A percentile compares a stretch with the other conserved stretches of the same genome.
phyloP scores from a whole-genome alignment of 92 coral and sea anemone species.

The Epizoanthus illoricatus region DNA sequence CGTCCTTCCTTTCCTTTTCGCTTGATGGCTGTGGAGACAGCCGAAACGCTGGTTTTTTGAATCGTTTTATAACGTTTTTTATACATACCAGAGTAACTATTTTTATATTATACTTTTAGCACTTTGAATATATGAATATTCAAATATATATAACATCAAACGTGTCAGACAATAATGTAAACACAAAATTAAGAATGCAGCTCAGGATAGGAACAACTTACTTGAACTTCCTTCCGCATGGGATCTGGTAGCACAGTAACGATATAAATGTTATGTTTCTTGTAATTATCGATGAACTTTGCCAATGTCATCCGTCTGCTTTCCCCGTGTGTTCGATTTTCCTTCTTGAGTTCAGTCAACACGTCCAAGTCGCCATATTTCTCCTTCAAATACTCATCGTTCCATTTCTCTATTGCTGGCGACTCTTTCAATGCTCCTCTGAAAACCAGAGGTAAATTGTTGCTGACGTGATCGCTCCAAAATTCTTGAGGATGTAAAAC shows the following conservation, averaged over 20 bases:
- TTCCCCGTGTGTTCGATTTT: slow-evolving; percentile 81
- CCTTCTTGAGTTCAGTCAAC: slow-evolving; percentile 82
- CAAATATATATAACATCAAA: not conserved
- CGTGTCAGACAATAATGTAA: too few relatives aligned
- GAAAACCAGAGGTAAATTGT: slow-evolving; percentile 80
- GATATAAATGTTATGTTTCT: slow-evolving; percentile 74
- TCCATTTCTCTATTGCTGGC: slow-evolving; percentile 82
- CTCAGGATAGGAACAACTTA: slow-evolving; percentile 19
- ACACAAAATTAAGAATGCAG: not conserved
- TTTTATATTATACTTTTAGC: not conserved
- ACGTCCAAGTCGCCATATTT: slow-evolving; percentile 92
- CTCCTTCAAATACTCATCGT: slow-evolving; percentile 71
- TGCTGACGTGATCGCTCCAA: slow-evolving; percentile 84
- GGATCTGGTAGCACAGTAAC: slow-evolving; percentile 98
- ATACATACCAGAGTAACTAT: not conserved
- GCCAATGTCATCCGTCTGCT: slow-evolving; percentile 65
- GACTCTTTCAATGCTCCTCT: slow-evolving; percentile 79
- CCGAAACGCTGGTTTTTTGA: too few relatives aligned
- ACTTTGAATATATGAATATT: not conserved
- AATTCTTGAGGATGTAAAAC: slow-evolving; percentile 84
- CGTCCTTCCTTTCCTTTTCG: too few relatives aligned
- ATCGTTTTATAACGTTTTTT: too few relatives aligned
- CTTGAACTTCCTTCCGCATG: slow-evolving; percentile 93
- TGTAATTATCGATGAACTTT: slow-evolving; percentile 76
- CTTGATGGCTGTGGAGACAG: too few relatives aligned